These are phyloP conservation scores for Tuberolachnus salignus DNA, from an alignment of 2,888 invertebrate genomes.

Conservation along the genomic window DNA sequence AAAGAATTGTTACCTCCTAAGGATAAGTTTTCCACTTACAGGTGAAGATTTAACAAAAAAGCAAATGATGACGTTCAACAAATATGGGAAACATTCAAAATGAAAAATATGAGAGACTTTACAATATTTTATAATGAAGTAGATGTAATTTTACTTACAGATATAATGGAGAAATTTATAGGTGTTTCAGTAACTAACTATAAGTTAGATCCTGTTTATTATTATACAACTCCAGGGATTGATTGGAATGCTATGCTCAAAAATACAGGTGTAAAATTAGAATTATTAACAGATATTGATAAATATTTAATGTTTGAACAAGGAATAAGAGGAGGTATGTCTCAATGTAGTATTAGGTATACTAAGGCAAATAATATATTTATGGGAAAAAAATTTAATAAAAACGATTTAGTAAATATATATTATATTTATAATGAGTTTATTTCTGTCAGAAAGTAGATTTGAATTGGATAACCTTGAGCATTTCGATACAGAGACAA, in stretches of 20 bases:
- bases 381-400: no score
- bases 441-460: no score
- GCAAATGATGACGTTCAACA: neutral
- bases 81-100: neutral
- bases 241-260: neutral
- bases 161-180: neutral
- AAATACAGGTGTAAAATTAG: neutral
- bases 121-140: neutral
- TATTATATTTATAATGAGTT: no score
- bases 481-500: no score
- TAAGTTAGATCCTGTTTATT: neutral
- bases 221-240: neutral
- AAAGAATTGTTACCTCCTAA: neutral
- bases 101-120: neutral
- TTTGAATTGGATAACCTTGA: no score
- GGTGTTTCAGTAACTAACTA: neutral
- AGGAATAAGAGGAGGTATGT: neutral
- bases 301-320: constrained; percentile 1
- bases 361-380: no score
- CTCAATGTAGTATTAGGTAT: no score
- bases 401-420: no score
- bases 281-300: constrained; percentile 13
- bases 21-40: neutral
- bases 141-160: neutral
- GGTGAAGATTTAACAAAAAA: neutral